Evolutionary conservation across 2,888 invertebrate genomes (phyloP).

Genomic region (Colostygia pectinataria): DNA sequence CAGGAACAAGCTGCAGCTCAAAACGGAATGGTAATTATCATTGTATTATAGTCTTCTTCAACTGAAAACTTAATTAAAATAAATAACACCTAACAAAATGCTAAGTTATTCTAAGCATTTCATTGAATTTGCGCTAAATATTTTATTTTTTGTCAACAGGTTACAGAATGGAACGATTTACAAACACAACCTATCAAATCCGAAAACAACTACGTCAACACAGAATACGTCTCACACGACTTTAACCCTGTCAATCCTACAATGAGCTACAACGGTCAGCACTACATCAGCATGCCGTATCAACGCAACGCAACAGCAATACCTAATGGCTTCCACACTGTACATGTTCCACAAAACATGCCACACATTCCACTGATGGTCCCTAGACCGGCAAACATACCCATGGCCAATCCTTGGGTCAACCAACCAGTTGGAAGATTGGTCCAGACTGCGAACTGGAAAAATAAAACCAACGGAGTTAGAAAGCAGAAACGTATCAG

Average conservation of each 20-base stretch:
- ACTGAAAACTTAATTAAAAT: neutral
- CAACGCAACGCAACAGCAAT: slow-evolving; percentile 15
- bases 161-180: slow-evolving; percentile 40
- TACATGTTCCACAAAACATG: slow-evolving; percentile 23
- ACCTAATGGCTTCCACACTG: slow-evolving; percentile 12
- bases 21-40: slow-evolving; percentile 44
- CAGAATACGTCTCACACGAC: slow-evolving; percentile 29
- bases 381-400: slow-evolving; percentile 16
- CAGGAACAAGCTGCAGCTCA: slow-evolving; percentile 33
- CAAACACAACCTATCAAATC: slow-evolving; percentile 28
- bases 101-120: too few species aligned
- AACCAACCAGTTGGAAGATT: slow-evolving; percentile 34
- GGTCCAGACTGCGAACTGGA: slow-evolving; percentile 35
- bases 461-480: slow-evolving; percentile 39
- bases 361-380: slow-evolving; percentile 25
- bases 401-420: slow-evolving; percentile 22
- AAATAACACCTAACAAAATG: neutral
- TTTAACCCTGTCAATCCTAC: slow-evolving; percentile 27
- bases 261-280: slow-evolving; percentile 23
- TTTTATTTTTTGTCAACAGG: slow-evolving; percentile 38
- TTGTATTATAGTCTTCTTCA: too few species aligned
- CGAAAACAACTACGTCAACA: slow-evolving; percentile 22
- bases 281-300: slow-evolving; percentile 26
- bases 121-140: neutral
- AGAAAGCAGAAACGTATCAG: slow-evolving; percentile 85